phyloP scores from a whole-genome alignment of 2,888 invertebrate species.

The Heliothis peltigera region DNA sequence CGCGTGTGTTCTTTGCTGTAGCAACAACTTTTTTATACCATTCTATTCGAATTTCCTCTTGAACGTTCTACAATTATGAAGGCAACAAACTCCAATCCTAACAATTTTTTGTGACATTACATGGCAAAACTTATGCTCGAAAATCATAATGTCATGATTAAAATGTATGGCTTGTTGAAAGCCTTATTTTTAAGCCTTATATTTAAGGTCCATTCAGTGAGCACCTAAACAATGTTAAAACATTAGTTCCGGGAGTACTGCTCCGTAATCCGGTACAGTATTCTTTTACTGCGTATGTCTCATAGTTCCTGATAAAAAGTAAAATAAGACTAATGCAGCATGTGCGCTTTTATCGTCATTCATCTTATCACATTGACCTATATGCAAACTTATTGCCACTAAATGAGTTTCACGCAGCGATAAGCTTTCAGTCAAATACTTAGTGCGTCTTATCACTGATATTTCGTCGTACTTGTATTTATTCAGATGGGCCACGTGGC shows the following conservation, averaged over 20 bases:
- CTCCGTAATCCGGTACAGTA: background rate
- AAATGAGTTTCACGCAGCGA: slow-evolving; percentile 59
- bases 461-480: slow-evolving; percentile 52
- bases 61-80: slow-evolving; percentile 22
- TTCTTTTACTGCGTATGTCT: background rate
- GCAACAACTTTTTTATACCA: slow-evolving; percentile 19
- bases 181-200: too few species aligned
- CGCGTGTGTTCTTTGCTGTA: slow-evolving; percentile 23
- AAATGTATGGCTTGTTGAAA: slow-evolving; percentile 19
- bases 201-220: slow-evolving; percentile 10
- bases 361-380: slow-evolving; percentile 65
- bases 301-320: slow-evolving; percentile 16
- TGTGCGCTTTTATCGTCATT: slow-evolving; percentile 58
- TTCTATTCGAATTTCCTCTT: slow-evolving; percentile 18
- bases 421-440: slow-evolving; percentile 55
- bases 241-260: background rate
- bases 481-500: slow-evolving; percentile 25
- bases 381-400: slow-evolving; percentile 56
- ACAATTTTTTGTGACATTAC: slow-evolving; percentile 41
- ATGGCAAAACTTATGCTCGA: slow-evolving; percentile 7
- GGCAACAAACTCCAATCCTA: slow-evolving; percentile 33
- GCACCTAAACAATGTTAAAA: slow-evolving; percentile 3
- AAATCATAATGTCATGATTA: slow-evolving; percentile 33
- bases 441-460: slow-evolving; percentile 54
- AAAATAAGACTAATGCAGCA: slow-evolving; percentile 21